Evolutionary conservation across 2,113 vertebrate species (phyloP).

Genomic region (Plecturocebus donacophilus): DNA sequence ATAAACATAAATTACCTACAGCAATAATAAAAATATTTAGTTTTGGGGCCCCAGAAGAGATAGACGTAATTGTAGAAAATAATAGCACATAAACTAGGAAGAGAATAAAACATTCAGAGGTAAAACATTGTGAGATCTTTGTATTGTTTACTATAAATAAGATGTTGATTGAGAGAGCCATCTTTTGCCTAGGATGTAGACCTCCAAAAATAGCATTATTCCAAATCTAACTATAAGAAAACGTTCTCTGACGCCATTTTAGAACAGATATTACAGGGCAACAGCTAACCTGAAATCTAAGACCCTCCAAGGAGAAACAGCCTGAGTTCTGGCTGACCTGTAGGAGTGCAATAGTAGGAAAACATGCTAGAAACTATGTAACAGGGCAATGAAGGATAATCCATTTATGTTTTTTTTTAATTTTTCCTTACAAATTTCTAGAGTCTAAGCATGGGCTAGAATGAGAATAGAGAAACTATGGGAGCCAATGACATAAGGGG

Average conservation of each 20-base stretch:
- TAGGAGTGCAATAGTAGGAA: not conserved
- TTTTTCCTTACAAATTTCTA: not conserved
- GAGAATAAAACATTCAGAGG: not conserved
- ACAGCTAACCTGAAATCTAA: not conserved
- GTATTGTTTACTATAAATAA: not conserved
- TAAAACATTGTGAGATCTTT: not conserved
- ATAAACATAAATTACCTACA: not conserved
- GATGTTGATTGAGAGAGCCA: not conserved
- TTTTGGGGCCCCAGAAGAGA: not conserved
- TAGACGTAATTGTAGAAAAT: not conserved
- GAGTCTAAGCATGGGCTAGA: not conserved
- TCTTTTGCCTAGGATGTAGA: not conserved
- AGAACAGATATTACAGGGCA: not conserved
- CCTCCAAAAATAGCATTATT: conserved; percentile 3
- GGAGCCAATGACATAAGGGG: not conserved
- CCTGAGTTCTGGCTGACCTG: not conserved
- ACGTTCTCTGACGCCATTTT: not conserved
- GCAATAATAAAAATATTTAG: not conserved
- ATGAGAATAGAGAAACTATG: not conserved
- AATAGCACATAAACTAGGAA: not conserved
- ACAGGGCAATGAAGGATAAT: not conserved
- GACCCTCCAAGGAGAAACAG: not conserved
- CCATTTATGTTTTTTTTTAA: too few relatives aligned
- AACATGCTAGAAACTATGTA: not conserved
- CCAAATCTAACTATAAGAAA: not conserved